Conservation (phyloP, 2,113 vertebrate species). For the Narcine bancroftii region DNA sequence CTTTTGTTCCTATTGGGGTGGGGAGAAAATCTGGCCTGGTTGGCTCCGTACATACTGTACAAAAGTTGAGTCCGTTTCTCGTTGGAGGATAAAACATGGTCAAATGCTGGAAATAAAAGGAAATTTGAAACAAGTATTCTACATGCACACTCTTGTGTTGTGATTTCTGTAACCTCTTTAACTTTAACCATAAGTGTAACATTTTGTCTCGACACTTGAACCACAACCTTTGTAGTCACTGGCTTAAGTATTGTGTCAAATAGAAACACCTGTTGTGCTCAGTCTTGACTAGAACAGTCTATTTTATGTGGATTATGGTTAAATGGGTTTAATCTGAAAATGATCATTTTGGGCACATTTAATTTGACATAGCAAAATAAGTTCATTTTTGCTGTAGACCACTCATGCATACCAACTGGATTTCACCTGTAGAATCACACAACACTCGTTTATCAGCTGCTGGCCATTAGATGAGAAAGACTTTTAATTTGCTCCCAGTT, state of each 20-base stretch:
- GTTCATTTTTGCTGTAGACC: neutral
- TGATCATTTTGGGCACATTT: neutral
- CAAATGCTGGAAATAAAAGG: conserved; percentile 29
- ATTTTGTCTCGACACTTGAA: neutral
- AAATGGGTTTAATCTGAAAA: neutral
- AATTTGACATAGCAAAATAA: neutral
- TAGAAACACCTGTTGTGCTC: neutral
- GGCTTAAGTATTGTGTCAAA: neutral
- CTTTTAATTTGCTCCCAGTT: conserved; percentile 1
- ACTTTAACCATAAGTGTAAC: neutral
- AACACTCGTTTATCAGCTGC: neutral
- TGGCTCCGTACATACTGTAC: neutral
- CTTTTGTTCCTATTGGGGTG: neutral
- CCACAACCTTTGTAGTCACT: neutral
- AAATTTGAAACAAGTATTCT: conserved; percentile 3
- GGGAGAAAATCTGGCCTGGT: neutral
- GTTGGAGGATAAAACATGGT: neutral
- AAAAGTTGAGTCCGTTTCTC: conserved; percentile 22
- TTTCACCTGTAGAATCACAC: neutral
- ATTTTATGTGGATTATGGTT: neutral
- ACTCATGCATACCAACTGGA: neutral
- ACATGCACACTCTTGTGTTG: conserved; percentile 2
- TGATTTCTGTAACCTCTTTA: neutral
- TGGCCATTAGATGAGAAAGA: neutral
- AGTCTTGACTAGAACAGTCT: neutral